A percentile compares a stretch with the other conserved stretches of the same genome.
Evolutionary conservation across 2,888 invertebrate genomes (phyloP).

Genomic region (Diplazon laetatorius): DNA sequence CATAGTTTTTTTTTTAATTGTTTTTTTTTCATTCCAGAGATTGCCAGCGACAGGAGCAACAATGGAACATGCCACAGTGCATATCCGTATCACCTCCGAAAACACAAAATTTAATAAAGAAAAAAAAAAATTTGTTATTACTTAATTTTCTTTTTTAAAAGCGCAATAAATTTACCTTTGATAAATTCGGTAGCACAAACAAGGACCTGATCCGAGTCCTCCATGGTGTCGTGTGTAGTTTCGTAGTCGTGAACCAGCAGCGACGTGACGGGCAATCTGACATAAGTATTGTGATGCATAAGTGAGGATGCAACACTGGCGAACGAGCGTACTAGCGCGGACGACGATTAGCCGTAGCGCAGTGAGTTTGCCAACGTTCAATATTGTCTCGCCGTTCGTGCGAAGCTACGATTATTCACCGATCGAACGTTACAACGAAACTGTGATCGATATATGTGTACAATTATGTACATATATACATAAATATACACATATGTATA

Average conservation of each 20-base stretch:
- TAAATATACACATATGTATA: too few relatives aligned
- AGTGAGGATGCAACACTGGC: constrained; percentile 17
- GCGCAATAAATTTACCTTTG: constrained; percentile 72
- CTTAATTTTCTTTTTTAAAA: constrained; percentile 2
- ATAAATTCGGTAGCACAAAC: constrained; percentile 78
- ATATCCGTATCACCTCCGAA: too few relatives aligned
- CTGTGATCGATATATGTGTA: not conserved
- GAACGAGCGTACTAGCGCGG: constrained; percentile 20
- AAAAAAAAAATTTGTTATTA: constrained; percentile 26
- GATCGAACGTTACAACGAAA: not conserved
- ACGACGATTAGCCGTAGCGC: constrained; percentile 44
- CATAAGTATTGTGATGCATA: constrained; percentile 55
- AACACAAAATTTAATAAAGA: too few relatives aligned
- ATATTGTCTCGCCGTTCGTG: too few relatives aligned
- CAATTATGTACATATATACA: too few relatives aligned
- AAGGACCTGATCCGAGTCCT: constrained; percentile 75
- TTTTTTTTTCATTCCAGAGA: not conserved
- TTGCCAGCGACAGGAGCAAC: not conserved
- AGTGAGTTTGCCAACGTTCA: constrained; percentile 43
- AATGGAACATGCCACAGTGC: too few relatives aligned
- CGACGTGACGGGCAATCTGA: constrained; percentile 58
- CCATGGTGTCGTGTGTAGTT: constrained; percentile 71
- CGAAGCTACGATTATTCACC: not conserved
- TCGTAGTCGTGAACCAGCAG: constrained; percentile 35
- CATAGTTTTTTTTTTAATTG: too few relatives aligned